These are phyloP conservation scores for Eufriesea mexicana DNA, from an alignment of 1,140 invertebrate species.

Conservation along the genomic window DNA sequence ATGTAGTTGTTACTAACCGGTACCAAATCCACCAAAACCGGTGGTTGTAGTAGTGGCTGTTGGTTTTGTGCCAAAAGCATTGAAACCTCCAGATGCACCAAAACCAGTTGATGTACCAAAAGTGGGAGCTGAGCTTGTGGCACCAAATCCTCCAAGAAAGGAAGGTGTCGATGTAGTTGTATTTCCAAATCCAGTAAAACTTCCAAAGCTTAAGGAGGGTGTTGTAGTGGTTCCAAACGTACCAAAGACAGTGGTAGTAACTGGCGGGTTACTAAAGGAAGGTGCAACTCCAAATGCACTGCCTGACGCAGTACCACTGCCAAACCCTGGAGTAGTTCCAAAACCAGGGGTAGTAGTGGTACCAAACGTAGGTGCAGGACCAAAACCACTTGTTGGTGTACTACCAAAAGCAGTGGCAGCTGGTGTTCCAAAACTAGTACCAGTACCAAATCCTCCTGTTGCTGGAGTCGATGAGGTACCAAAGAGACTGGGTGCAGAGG, in stretches of 20 bases:
- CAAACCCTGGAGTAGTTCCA: slow-evolving; percentile 76
- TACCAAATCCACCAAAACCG: slow-evolving; percentile 80
- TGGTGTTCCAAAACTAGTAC: slow-evolving; percentile 76
- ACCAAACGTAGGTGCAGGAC: slow-evolving; percentile 59
- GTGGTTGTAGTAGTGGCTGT: not conserved
- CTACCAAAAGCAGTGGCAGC: slow-evolving; percentile 77
- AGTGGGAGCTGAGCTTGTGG: slow-evolving; percentile 69
- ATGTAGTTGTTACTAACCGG: slow-evolving; percentile 38
- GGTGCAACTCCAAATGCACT: slow-evolving; percentile 70
- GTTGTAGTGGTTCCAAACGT: slow-evolving; percentile 76
- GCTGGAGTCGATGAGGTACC: slow-evolving; percentile 76
- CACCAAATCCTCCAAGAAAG: slow-evolving; percentile 52
- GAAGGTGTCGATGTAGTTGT: slow-evolving; percentile 72
- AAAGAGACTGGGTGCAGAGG: slow-evolving; percentile 73
- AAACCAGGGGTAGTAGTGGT: slow-evolving; percentile 57
- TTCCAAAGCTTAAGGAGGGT: slow-evolving; percentile 71
- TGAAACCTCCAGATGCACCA: slow-evolving; percentile 84
- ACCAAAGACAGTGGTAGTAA: slow-evolving; percentile 79
- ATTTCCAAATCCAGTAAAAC: slow-evolving; percentile 77
- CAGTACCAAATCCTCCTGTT: slow-evolving; percentile 75
- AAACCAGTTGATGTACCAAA: slow-evolving; percentile 83
- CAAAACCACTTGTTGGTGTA: slow-evolving; percentile 62
- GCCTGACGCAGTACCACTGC: slow-evolving; percentile 66
- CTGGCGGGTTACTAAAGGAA: slow-evolving; percentile 75
- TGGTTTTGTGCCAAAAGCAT: slow-evolving; percentile 81